Base-by-base conservation (phyloP, 2,888 invertebrate species). In the Tachina grossa region DNA sequence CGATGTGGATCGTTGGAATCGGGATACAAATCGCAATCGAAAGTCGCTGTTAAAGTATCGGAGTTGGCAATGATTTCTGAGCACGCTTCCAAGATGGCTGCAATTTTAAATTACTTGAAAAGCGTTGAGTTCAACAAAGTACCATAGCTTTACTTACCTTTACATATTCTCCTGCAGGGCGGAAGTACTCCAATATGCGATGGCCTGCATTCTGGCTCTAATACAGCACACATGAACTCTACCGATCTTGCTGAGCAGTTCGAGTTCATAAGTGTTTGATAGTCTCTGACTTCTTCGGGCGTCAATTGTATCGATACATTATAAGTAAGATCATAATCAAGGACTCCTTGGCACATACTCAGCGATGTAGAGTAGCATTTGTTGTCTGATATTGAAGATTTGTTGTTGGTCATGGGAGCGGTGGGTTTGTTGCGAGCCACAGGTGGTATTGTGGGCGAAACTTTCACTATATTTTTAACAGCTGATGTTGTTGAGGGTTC, bases 151-250 rank as follows among this genome's bases (percentile, higher is more conserved):
- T 31, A 55, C 79, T 66, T n/a, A 95, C 95, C 94, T 94, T 94
- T 94, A 88, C 95, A 95, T 85, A 95, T 94, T 88, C 94, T 94
- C 86, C 94, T 93, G 89, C 95, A 96, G 0, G 95, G 95, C 88
- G 94, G 93, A 86, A 95, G 93, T n/a, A 94, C 92, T 9, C 93
- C 93, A 87, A 93, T 94, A 13, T 94, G 94, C 16, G 93, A 93
- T 0, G 95, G 94, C 82, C 94, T 94, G 90, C 95, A 96, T 88
- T 95, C 95, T 0, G 95, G 95, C 88, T 96, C 95, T 53, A 96
- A 91, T 13, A 95, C 92, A 1, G 95, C 94, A 88, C 95, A 96
- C 16, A 94, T 91, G 90, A 95, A 95, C 87, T 95, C 94, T 47
- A 93, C 93, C 1, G 94, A 93, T 5, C 95, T 93, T 0, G 93